Evolutionary conservation across 2,113 vertebrate species (phyloP).

Genomic region (Phodopus roborovskii): DNA sequence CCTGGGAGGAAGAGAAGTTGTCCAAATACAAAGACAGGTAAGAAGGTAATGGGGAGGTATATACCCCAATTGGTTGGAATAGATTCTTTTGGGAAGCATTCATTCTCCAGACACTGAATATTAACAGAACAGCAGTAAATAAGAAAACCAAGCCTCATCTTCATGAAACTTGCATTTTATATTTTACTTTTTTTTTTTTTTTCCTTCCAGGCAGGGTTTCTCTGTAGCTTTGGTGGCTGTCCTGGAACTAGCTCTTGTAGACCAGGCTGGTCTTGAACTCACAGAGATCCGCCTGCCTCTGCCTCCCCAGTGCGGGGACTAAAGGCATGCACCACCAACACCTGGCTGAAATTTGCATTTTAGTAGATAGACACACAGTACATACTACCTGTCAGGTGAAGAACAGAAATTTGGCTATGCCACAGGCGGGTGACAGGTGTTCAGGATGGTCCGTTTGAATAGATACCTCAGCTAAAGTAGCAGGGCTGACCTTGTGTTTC

Average conservation of each 20-base stretch:
- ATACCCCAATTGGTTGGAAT: background rate
- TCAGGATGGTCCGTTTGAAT: background rate
- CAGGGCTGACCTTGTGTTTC: background rate
- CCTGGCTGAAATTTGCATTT: background rate
- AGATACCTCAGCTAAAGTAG: background rate
- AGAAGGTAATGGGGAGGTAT: background rate
- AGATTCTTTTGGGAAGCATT: background rate
- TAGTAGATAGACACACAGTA: background rate
- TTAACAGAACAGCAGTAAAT: background rate
- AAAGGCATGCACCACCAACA: no score
- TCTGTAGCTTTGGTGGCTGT: no score
- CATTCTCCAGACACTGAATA: background rate
- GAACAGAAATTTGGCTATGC: background rate
- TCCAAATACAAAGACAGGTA: constrained; percentile 97
- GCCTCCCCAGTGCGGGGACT: no score
- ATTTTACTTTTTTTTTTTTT: no score
- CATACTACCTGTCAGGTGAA: background rate
- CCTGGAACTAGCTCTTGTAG: no score
- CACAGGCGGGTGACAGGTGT: background rate
- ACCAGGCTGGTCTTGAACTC: no score
- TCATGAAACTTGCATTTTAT: background rate
- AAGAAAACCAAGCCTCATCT: background rate
- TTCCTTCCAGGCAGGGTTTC: no score
- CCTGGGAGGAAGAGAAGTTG: constrained; percentile 98
- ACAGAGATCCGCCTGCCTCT: no score